Base-by-base conservation (phyloP, 2,113 vertebrate genomes). In the Gila orcuttii region DNA sequence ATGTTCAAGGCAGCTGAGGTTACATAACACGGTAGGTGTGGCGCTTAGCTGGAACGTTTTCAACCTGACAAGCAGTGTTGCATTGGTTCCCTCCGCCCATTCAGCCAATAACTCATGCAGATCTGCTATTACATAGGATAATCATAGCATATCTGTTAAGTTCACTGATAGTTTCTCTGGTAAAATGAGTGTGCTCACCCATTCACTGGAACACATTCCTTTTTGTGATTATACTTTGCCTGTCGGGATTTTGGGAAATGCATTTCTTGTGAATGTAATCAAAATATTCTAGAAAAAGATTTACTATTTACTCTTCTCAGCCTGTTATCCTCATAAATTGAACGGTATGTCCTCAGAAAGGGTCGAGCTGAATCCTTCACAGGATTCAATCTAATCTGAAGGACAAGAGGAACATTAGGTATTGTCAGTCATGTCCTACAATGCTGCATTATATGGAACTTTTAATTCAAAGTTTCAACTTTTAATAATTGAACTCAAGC, bases 11-110 rank as follows among this genome's bases (percentile, higher is more conserved):
- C 39, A 77, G 33, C 45, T 75, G 77, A 77, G 75, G 85, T 95
- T 94, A 93, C 87, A 88, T 89, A 95, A 94, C 77, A 4, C 15
- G 76, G 89, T 83, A 92, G 92, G 94, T 81, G 90, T 91, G 88
- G 88, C 81, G 86, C 87, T 87, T 88, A 90, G 92, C 91, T 91
- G 89, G 89, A 91, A 88, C 87, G 88, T 87, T 91, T 90, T 87
- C 71, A 86, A 91, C 88, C 87, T 89, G 88, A 91, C 89, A 91
- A 90, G 82, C 85, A 89, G 80, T 73, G 68, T 88, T 89, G 88
- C 89, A 59, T 81, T 71, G 84, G 69, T 83, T 81, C 45, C 78
- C 50, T 25, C 15, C n/a, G 8, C 31, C 74, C 69, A 68, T 57
- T 10, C 52, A 60, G 19, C 55, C n/a, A 45, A 2, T 57, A 68